These are phyloP conservation scores for Parazoanthus swiftii DNA, from an alignment of 92 coral and sea anemone genomes.

Conservation along the genomic window DNA sequence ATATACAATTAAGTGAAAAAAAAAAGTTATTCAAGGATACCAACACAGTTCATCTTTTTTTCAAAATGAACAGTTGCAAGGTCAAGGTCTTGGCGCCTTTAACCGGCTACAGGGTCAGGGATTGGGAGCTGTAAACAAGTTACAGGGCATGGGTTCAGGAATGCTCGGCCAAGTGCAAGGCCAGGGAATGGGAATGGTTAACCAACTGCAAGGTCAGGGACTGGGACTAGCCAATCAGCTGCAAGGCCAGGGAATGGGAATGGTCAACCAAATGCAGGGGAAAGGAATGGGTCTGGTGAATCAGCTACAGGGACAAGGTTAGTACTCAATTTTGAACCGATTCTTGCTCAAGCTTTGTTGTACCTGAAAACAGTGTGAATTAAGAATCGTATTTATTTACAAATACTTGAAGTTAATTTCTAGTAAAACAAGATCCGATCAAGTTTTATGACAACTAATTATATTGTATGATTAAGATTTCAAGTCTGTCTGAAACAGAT, in stretches of 20 bases:
- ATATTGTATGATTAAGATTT: no score
- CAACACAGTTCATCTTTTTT: not conserved
- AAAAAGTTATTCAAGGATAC: no score
- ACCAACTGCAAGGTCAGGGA: slow-evolving; percentile 72
- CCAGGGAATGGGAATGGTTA: slow-evolving; percentile 58
- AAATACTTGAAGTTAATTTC: no score
- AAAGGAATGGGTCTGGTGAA: slow-evolving; percentile 76
- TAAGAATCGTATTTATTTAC: no score
- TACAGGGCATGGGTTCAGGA: slow-evolving; percentile 62
- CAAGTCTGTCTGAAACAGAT: no score
- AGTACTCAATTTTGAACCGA: slow-evolving; percentile 55
- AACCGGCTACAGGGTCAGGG: slow-evolving; percentile 77
- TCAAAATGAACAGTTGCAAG: slow-evolving; percentile 56
- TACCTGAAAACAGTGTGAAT: no score
- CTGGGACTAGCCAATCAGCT: slow-evolving; percentile 26
- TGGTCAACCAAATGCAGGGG: slow-evolving; percentile 37
- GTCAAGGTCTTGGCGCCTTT: slow-evolving; percentile 67
- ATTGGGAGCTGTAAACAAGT: slow-evolving; percentile 47
- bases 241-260: slow-evolving; percentile 63
- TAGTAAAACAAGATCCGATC: no score
- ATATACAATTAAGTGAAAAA: no score
- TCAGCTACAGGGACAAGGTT: slow-evolving; percentile 82
- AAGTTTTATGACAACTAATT: no score
- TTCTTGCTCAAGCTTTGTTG: no score
- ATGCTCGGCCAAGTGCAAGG: slow-evolving; percentile 64